These are phyloP conservation scores for Steatornis caripensis DNA, from an alignment of 2,113 vertebrate genomes.

Conservation along the genomic window DNA sequence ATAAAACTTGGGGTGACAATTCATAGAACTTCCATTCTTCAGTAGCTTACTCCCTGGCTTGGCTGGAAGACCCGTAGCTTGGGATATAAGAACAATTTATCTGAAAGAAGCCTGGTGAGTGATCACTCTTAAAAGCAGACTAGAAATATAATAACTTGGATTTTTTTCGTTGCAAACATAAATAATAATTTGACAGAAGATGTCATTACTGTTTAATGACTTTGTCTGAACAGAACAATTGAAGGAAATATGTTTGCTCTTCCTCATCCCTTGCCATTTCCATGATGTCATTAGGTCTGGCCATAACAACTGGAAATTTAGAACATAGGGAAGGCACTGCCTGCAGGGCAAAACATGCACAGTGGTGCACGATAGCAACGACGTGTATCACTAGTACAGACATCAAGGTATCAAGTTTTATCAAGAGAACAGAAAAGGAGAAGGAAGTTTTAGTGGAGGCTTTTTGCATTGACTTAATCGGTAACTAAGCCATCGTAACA, in stretches of 20 bases:
- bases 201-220: slow-evolving; percentile 53
- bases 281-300: slow-evolving; percentile 50
- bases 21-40: neutral
- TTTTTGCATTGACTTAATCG: neutral
- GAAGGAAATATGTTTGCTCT: slow-evolving; percentile 57
- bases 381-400: neutral
- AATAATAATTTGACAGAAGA: slow-evolving; percentile 45
- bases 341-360: neutral
- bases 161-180: slow-evolving; percentile 35
- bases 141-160: neutral
- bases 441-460: neutral
- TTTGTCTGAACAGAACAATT: slow-evolving; percentile 53
- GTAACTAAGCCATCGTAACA: neutral
- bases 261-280: slow-evolving; percentile 39
- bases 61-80: neutral
- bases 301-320: slow-evolving; percentile 37
- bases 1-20: neutral
- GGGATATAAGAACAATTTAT: neutral
- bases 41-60: neutral
- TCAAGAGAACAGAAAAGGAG: neutral
- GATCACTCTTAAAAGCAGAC: neutral
- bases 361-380: accelerated
- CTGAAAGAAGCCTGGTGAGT: neutral
- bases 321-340: neutral
- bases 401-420: neutral